These are phyloP conservation scores for Vespertilio murinus DNA, from an alignment of 2,797 vertebrate species.

Conservation along the genomic window DNA sequence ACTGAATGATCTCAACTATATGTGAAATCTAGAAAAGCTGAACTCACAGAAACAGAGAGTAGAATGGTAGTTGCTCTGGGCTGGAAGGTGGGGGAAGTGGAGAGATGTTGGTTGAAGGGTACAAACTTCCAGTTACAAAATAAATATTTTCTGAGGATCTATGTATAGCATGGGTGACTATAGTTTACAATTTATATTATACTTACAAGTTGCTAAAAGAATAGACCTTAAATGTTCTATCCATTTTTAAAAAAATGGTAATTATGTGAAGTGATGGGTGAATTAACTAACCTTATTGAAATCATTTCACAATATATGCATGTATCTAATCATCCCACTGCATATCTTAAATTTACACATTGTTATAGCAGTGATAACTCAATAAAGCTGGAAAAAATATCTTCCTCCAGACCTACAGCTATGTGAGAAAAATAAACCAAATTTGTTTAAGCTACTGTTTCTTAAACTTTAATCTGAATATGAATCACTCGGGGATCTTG, in stretches of 20 bases:
- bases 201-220: not conserved
- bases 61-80: not conserved
- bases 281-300: not conserved
- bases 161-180: not conserved
- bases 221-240: not conserved
- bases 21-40: not conserved
- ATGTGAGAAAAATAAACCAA: not conserved
- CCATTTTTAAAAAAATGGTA: not conserved
- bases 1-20: not conserved
- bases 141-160: not conserved
- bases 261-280: not conserved
- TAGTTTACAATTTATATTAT: not conserved
- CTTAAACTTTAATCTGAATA: not conserved
- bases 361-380: not conserved
- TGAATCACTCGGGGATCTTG: not conserved
- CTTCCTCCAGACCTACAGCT: not conserved
- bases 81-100: not conserved
- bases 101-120: not conserved
- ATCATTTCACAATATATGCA: not conserved
- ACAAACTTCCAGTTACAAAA: not conserved
- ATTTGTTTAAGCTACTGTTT: not conserved
- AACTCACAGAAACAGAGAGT: not conserved
- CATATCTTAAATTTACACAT: not conserved
- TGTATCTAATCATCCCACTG: not conserved
- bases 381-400: not conserved